Evolutionary conservation across 2,888 invertebrate genomes (phyloP).

Genomic region (Dioctria rufipes): DNA sequence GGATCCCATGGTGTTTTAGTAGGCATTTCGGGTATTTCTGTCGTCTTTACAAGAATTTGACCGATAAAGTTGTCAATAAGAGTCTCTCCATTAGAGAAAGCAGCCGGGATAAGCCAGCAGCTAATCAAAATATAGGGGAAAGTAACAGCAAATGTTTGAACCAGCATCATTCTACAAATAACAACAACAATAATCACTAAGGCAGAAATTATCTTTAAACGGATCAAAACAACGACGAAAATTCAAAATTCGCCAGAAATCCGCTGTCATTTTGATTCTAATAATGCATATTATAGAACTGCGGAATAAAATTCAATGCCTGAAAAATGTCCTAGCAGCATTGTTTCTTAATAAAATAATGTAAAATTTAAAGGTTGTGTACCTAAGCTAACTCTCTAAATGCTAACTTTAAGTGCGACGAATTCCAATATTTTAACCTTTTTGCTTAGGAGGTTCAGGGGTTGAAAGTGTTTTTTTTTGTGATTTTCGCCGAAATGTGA

Average conservation of each 20-base stretch:
- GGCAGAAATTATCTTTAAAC: not conserved
- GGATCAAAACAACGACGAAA: not conserved
- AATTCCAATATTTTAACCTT: no score
- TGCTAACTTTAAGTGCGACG: no score
- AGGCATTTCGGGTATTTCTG: conserved; percentile 36
- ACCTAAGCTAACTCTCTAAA: no score
- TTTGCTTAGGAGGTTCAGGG: no score
- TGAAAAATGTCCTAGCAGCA: no score
- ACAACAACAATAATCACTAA: no score
- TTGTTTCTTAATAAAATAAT: no score
- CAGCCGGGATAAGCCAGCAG: conserved; percentile 2
- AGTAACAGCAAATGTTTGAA: not conserved
- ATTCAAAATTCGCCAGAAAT: not conserved
- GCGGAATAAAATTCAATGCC: no score
- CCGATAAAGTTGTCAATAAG: conserved; percentile 54
- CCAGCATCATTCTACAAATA: conserved; percentile 1
- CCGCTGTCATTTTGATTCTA: not conserved
- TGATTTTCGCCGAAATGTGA: no score
- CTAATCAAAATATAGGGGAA: not conserved
- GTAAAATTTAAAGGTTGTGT: no score
- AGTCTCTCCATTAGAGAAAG: conserved; percentile 29
- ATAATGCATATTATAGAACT: no score
- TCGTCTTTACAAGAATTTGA: conserved; percentile 51
- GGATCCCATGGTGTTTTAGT: conserved; percentile 54
- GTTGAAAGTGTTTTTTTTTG: no score